Conservation (phyloP, 2,797 vertebrate species). For the Avahi laniger region DNA sequence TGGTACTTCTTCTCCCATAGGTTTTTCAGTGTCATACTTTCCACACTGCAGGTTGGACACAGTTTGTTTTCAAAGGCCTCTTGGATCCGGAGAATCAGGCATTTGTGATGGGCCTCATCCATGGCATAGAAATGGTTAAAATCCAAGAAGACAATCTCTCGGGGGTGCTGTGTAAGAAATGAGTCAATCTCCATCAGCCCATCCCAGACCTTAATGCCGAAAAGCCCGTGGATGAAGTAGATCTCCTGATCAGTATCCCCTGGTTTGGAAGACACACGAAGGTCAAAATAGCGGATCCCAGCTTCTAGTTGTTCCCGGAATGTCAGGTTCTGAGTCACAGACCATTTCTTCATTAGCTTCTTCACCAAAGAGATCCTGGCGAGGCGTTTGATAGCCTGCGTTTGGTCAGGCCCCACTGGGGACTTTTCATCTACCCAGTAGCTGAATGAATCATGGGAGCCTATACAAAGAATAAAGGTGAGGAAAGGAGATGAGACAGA, state of each 20-base stretch:
- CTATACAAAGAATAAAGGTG: constrained; percentile 78
- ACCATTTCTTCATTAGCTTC: constrained; percentile 99
- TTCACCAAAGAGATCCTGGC: constrained; percentile 93
- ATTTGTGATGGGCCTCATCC: constrained; percentile 90
- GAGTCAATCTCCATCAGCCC: constrained; percentile 92
- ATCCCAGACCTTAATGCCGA: constrained; percentile 95
- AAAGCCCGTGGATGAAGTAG: constrained; percentile 97
- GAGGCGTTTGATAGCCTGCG: constrained; percentile 92
- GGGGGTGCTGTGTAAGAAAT: constrained; percentile 91
- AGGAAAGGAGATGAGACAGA: neutral
- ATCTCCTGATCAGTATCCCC: constrained; percentile 91
- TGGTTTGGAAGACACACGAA: constrained; percentile 96
- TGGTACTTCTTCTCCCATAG: constrained; percentile 94
- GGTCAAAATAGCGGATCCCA: constrained; percentile 98
- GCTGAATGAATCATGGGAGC: constrained; percentile 98
- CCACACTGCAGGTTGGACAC: constrained; percentile 89
- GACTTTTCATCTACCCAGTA: constrained; percentile 98
- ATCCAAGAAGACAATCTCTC: constrained; percentile 95
- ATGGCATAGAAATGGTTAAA: constrained; percentile 99
- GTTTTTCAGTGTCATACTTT: constrained; percentile 90
- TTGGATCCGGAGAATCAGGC: constrained; percentile 90
- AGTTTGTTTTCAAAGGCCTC: constrained; percentile 93
- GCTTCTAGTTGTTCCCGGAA: constrained; percentile 96
- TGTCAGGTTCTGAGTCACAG: constrained; percentile 96
- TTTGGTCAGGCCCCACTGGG: constrained; percentile 97